A percentile compares a stretch with the other conserved stretches of the same genome.
These are phyloP conservation scores for Lophius piscatorius DNA, from an alignment of 2,113 vertebrate species.

Conservation along the genomic window DNA sequence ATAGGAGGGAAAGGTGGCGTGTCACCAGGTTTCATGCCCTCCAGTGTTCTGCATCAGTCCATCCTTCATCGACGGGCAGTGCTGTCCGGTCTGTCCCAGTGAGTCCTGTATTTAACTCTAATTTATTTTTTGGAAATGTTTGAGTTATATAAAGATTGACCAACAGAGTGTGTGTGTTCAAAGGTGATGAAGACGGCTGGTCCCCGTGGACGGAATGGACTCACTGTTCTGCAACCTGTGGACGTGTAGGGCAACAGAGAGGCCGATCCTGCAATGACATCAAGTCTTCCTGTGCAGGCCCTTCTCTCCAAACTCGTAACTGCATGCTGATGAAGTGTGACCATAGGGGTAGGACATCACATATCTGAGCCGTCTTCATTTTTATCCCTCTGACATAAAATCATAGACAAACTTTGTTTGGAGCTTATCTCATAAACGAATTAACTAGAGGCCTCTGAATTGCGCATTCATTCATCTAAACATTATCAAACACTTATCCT, in stretches of 20 bases:
- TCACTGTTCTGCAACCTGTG: slow-evolving; percentile 90
- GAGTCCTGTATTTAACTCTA: slow-evolving; percentile 74
- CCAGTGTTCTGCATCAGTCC: slow-evolving; percentile 88
- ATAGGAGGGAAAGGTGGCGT: slow-evolving; percentile 90
- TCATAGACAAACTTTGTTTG: no score
- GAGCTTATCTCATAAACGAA: no score
- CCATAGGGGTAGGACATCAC: slow-evolving; percentile 83
- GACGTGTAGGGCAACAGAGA: slow-evolving; percentile 91
- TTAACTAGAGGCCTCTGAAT: no score
- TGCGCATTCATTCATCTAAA: no score
- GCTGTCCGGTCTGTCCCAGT: slow-evolving; percentile 92
- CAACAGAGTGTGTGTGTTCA: slow-evolving; percentile 15
- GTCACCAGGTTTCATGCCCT: slow-evolving; percentile 89
- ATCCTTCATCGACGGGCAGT: slow-evolving; percentile 87
- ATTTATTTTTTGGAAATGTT: no score
- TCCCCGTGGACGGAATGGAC: slow-evolving; percentile 99
- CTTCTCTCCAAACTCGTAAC: slow-evolving; percentile 92
- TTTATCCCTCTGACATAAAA: no score
- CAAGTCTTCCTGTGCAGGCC: slow-evolving; percentile 86
- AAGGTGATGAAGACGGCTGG: slow-evolving; percentile 88
- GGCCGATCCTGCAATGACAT: slow-evolving; percentile 93
- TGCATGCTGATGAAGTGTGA: slow-evolving; percentile 91
- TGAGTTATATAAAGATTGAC: no score
- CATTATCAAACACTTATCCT: no score
- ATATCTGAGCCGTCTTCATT: slow-evolving; percentile 9